A percentile compares a stretch with the other conserved stretches of the same genome.
phyloP scores from a whole-genome alignment of 2,888 invertebrate genomes.

The Electrophaes corylata region DNA sequence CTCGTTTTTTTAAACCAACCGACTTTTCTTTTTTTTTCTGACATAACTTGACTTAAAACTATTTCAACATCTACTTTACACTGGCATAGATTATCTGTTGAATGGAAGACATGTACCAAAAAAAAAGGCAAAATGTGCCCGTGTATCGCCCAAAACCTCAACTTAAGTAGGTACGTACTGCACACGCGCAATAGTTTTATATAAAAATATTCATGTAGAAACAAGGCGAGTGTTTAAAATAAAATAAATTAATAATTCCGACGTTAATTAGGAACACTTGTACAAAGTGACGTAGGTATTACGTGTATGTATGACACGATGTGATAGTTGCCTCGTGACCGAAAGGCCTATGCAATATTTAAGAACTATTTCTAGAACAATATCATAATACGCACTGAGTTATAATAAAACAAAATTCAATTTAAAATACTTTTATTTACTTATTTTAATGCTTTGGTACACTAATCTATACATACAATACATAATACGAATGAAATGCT shows the following conservation, averaged over 20 bases:
- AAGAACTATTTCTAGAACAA: too few relatives aligned
- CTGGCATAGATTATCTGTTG: too few relatives aligned
- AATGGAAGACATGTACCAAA: too few relatives aligned
- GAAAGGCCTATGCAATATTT: too few relatives aligned
- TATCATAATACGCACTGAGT: too few relatives aligned
- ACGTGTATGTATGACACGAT: not conserved
- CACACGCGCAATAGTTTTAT: not conserved
- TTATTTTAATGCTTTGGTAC: conserved; percentile 59
- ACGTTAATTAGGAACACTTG: not conserved
- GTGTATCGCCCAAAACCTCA: too few relatives aligned
- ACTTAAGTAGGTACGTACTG: not conserved
- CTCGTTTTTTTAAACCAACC: too few relatives aligned
- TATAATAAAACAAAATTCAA: conserved; percentile 29
- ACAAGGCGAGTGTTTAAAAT: not conserved
- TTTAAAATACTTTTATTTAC: conserved; percentile 59
- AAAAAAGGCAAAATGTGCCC: too few relatives aligned
- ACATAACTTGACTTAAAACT: too few relatives aligned
- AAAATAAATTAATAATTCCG: not conserved
- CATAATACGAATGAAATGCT: conserved; percentile 18
- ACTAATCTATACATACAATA: conserved; percentile 47
- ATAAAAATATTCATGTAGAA: not conserved
- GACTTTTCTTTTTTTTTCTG: too few relatives aligned
- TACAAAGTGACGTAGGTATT: not conserved
- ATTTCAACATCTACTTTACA: too few relatives aligned
- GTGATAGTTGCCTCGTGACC: not conserved